Evolutionary conservation across 2,797 vertebrate species (phyloP).

Genomic region (Premnoplex brunnescens): DNA sequence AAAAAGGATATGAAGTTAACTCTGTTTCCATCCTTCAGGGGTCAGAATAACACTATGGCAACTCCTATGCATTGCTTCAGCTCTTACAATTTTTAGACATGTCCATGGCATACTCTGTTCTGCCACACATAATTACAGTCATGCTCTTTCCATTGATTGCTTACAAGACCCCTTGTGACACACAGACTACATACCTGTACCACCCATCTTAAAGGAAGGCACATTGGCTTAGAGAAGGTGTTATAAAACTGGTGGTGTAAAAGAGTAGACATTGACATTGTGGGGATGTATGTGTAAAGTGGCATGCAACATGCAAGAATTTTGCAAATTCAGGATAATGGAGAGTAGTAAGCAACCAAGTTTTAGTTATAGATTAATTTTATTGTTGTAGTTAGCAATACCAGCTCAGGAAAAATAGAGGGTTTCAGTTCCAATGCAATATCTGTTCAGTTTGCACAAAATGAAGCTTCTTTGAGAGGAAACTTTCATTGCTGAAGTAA

Average conservation of each 20-base stretch:
- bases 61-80: slow-evolving; percentile 59
- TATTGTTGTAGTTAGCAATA: background rate
- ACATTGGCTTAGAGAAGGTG: background rate
- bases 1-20: slow-evolving; percentile 76
- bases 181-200: background rate
- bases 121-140: background rate
- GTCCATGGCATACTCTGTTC: slow-evolving; percentile 14
- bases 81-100: slow-evolving; percentile 64
- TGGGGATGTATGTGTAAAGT: background rate
- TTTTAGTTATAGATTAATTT: background rate
- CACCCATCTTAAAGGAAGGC: slow-evolving; percentile 9
- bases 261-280: background rate
- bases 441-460: slow-evolving; percentile 33
- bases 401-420: background rate
- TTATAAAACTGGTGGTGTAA: slow-evolving; percentile 21
- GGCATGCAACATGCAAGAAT: background rate
- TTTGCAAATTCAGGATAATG: background rate
- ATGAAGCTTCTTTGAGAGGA: slow-evolving; percentile 36
- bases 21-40: slow-evolving; percentile 83
- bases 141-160: slow-evolving; percentile 28
- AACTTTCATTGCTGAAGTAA: slow-evolving; percentile 40
- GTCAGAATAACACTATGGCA: slow-evolving; percentile 81
- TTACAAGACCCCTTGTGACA: slow-evolving; percentile 17
- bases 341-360: background rate
- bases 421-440: background rate